phyloP scores from a whole-genome alignment of 2,888 invertebrate species.

The Belgica antarctica region DNA sequence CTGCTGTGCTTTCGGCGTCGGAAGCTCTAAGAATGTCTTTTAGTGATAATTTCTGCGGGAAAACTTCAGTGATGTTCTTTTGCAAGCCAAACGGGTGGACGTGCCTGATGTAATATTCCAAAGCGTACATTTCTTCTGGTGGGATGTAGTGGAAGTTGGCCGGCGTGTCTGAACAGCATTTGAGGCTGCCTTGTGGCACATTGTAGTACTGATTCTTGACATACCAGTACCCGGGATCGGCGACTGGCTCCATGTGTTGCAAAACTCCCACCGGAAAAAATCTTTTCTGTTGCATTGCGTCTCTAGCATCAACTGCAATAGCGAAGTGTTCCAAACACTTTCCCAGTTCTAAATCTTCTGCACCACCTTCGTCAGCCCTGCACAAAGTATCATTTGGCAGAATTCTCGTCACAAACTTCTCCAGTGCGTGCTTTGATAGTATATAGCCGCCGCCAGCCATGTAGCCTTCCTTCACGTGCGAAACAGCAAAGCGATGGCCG shows the following conservation, averaged over 20 bases:
- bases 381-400: constrained; percentile 67
- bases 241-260: background rate
- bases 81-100: constrained; percentile 8
- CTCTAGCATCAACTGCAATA: constrained; percentile 78
- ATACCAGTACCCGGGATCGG: constrained; percentile 1
- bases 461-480: constrained; percentile 63
- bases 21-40: background rate
- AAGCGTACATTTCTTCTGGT: background rate
- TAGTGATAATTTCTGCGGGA: background rate
- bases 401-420: constrained; percentile 72
- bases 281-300: constrained; percentile 73
- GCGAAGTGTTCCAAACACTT: constrained; percentile 77
- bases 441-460: constrained; percentile 96
- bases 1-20: background rate
- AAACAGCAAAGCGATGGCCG: constrained; percentile 58
- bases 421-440: constrained; percentile 79
- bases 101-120: background rate
- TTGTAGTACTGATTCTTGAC: background rate
- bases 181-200: background rate
- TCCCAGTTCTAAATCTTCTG: constrained; percentile 91
- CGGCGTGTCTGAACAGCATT: background rate
- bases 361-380: constrained; percentile 66
- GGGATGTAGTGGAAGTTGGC: background rate
- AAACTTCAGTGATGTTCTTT: background rate
- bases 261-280: constrained; percentile 64